phyloP scores from a whole-genome alignment of 2,888 invertebrate species.

The Gonocerus acuteangulatus region DNA sequence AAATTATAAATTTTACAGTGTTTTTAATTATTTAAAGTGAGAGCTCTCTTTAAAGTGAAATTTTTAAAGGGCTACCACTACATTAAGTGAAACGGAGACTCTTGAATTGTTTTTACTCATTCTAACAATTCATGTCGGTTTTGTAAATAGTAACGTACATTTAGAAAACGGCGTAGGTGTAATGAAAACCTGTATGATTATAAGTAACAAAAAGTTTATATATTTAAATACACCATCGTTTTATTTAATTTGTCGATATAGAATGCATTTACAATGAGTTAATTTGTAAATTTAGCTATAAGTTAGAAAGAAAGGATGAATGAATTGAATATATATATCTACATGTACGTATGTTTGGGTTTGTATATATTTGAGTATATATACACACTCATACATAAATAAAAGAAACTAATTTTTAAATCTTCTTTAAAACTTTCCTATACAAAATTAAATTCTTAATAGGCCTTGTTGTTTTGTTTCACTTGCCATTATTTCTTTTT shows the following conservation, averaged over 20 bases:
- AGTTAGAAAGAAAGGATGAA: conserved; percentile 17
- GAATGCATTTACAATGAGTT: conserved; percentile 22
- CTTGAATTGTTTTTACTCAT: conserved; percentile 11
- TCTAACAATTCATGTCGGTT: neutral
- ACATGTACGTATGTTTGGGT: too few relatives aligned
- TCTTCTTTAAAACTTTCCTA: too few relatives aligned
- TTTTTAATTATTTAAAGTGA: conserved; percentile 1
- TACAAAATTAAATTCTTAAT: too few relatives aligned
- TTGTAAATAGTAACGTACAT: conserved; percentile 25
- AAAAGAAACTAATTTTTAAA: too few relatives aligned
- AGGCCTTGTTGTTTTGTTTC: too few relatives aligned
- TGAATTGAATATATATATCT: neutral
- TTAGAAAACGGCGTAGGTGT: conserved; percentile 20
- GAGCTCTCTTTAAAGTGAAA: conserved; percentile 6
- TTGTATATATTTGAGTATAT: too few relatives aligned
- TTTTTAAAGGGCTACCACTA: conserved; percentile 1
- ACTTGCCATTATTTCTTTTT: too few relatives aligned
- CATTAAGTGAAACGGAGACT: neutral
- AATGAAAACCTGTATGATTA: conserved; percentile 16
- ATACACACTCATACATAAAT: too few relatives aligned
- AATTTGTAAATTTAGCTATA: conserved; percentile 24
- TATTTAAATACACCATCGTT: conserved; percentile 26
- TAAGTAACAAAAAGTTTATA: conserved; percentile 20
- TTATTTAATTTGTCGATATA: conserved; percentile 26
- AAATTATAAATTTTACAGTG: conserved; percentile 1